These are phyloP conservation scores for Alethe castanea DNA, from an alignment of 2,113 vertebrate species.

Conservation along the genomic window DNA sequence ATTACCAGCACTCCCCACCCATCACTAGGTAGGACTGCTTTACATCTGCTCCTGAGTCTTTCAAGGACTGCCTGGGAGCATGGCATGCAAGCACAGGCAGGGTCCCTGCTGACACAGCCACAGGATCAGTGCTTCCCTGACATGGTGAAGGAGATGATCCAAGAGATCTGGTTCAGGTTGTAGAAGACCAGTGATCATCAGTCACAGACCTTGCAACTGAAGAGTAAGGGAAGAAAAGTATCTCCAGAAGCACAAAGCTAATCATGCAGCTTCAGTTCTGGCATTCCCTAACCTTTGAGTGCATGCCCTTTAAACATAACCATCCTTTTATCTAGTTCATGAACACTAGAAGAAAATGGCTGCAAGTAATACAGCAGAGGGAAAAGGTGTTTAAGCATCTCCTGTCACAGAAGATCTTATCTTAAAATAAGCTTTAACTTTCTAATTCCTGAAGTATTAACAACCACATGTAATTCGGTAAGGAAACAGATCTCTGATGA, in stretches of 20 bases:
- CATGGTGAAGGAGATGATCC: not conserved
- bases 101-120: not conserved
- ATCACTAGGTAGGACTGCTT: not conserved
- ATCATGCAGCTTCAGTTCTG: not conserved
- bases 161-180: not conserved
- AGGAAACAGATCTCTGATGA: not conserved
- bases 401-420: not conserved
- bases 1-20: not conserved
- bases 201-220: not conserved
- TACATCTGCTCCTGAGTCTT: not conserved
- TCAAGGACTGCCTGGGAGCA: not conserved
- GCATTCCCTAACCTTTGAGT: not conserved
- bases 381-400: not conserved
- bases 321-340: not conserved
- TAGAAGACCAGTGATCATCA: not conserved
- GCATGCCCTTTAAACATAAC: not conserved
- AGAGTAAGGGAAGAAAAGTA: not conserved
- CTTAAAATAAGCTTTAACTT: not conserved
- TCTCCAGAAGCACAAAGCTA: not conserved
- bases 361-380: accelerated
- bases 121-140: not conserved
- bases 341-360: not conserved
- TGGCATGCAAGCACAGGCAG: not conserved
- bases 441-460: accelerated
- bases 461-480: not conserved